A percentile compares a stretch with the other conserved stretches of the same genome.
phyloP scores from a whole-genome alignment of 2,113 vertebrate genomes.

The Dolichotis patagonum region DNA sequence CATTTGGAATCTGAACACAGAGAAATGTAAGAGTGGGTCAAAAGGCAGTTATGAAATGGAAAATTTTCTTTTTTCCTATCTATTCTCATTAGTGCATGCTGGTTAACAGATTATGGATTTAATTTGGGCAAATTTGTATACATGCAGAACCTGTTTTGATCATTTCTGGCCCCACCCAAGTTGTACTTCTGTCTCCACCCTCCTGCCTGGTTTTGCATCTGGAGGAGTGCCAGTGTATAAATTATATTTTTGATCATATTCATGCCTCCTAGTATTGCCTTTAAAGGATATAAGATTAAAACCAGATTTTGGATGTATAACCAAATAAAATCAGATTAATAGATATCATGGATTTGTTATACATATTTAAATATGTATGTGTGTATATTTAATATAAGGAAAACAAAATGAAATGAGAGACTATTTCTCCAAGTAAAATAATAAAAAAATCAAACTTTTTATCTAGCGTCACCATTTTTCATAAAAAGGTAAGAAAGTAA shows the following conservation, averaged over 20 bases:
- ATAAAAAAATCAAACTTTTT: not conserved
- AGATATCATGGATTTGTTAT: not conserved
- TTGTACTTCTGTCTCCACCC: not conserved
- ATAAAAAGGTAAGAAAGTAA: slow-evolving; percentile 1
- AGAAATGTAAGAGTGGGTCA: not conserved
- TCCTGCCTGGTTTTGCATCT: not conserved
- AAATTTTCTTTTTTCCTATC: not conserved
- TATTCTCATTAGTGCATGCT: not conserved
- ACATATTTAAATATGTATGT: not conserved
- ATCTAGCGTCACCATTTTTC: not conserved
- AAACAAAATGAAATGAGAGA: not conserved
- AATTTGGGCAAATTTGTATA: not conserved
- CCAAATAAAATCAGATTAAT: slow-evolving; percentile 32
- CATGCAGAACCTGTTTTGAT: not conserved
- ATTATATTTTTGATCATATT: not conserved
- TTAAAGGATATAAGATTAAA: not conserved
- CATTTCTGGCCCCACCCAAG: not conserved
- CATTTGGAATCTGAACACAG: not conserved
- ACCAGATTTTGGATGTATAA: not conserved
- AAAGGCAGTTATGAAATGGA: not conserved
- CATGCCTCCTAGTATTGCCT: not conserved
- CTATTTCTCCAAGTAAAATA: slow-evolving; percentile 11
- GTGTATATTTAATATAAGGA: not conserved
- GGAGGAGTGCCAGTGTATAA: too few relatives aligned
- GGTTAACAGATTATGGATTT: not conserved